Evolutionary conservation across 64 coral and sea anemone genomes (phyloP).

Genomic region (Platygyra sinensis): DNA sequence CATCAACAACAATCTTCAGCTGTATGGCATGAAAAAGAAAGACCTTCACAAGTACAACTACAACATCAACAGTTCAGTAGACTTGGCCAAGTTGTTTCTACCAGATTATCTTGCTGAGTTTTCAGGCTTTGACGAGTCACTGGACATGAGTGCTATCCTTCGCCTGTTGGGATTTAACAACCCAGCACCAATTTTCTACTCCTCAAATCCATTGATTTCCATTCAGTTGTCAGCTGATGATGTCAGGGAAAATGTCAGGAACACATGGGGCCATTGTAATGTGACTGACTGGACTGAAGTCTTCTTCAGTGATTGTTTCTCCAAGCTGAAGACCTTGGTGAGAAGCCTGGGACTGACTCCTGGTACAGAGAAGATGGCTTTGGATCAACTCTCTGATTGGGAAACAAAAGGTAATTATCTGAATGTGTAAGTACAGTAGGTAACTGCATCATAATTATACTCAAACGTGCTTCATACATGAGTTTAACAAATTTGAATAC

Average conservation of each 20-base stretch:
- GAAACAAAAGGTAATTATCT: not conserved
- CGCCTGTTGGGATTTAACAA: no score
- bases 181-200: no score
- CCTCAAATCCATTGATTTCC: no score
- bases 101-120: constrained; percentile 13
- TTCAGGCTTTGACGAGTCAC: constrained; percentile 58
- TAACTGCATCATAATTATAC: no score
- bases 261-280: constrained; percentile 71
- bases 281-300: constrained; percentile 32
- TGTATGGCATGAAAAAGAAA: not conserved
- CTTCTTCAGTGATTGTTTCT: not conserved
- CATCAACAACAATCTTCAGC: constrained; percentile 56
- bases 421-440: no score
- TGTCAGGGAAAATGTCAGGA: constrained; percentile 47
- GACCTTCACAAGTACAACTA: constrained; percentile 6
- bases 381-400: constrained; percentile 63
- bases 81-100: no score
- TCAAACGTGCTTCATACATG: no score
- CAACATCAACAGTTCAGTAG: not conserved
- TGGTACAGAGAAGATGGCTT: not conserved
- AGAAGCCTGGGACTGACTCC: constrained; percentile 22
- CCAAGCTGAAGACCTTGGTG: constrained; percentile 45
- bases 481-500: no score
- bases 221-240: no score
- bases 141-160: constrained; percentile 30